These are phyloP conservation scores for Ormyrus pomaceus DNA, from an alignment of 2,888 invertebrate species.

Conservation along the genomic window DNA sequence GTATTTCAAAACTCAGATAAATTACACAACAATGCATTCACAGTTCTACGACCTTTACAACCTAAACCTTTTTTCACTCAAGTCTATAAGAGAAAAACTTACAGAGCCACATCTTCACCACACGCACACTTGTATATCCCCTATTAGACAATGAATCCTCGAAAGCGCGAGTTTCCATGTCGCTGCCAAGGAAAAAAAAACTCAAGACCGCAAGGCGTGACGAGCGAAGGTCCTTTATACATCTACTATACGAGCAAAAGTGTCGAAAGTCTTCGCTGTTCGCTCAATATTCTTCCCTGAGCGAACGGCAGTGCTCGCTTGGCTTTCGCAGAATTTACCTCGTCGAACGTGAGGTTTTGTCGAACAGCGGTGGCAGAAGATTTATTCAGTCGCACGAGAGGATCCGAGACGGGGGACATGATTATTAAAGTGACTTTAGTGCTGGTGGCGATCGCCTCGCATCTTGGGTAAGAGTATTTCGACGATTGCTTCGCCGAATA, in stretches of 20 bases:
- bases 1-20: too few relatives aligned
- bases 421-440: neutral
- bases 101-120: too few relatives aligned
- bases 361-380: neutral
- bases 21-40: too few relatives aligned
- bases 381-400: too few relatives aligned
- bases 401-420: too few relatives aligned
- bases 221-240: neutral
- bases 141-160: too few relatives aligned
- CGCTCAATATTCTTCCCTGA: neutral
- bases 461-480: constrained; percentile 1
- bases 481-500: neutral
- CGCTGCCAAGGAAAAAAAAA: too few relatives aligned
- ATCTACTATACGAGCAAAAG: neutral
- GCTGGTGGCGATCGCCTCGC: neutral
- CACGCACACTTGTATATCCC: too few relatives aligned
- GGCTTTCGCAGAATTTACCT: neutral
- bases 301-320: neutral
- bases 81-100: too few relatives aligned
- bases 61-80: too few relatives aligned
- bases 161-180: too few relatives aligned
- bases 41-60: too few relatives aligned
- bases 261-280: neutral
- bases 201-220: neutral
- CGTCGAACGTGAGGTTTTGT: neutral